Evolutionary conservation across 2,113 vertebrate genomes (phyloP), one percentile per base, ranked within the genome.

Genomic region (Fulmarus glacialis): DNA sequence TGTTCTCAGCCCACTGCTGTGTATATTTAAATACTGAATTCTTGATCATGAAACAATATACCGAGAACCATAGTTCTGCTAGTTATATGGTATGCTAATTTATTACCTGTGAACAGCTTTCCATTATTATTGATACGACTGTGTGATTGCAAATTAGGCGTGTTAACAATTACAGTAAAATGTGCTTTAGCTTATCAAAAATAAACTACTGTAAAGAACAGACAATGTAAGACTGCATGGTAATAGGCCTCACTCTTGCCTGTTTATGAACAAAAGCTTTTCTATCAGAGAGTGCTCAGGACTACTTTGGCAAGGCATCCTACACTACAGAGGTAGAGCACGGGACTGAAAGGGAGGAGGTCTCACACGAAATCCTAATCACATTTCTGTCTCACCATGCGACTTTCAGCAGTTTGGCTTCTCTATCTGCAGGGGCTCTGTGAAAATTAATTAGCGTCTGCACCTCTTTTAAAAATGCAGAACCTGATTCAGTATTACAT

Each of bases 1-100:
- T 94, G 95, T 97, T 98, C 97, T 94, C 96, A 96, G 92, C 87
- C 94, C 80, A 97, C 96, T 95, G 71, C 94, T 96, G 95, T 82
- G 96, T 97, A 94, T 97, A 97, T 98, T 98, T 98, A 97, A 97
- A 89, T 95, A 90, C 93, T 72, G 94, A 95, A 96, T 97, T 84
- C 93, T 94, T 90, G 90, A 94, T 97, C 19, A 8, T 70, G 94
- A 85, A 97, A 92, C 95, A 96, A 93, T 95, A 70, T 38, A 53
- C 30, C 14, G 78, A 90, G 82, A 85, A 67, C 23, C 70, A 63
- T 3, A 64, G 91, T 60, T 87, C 82, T 92, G 84, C 86, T 59
- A 18, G 87, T 24, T 85, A 60, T 62, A 78, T 10, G 60, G 62
- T 50, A 92, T 92, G 80, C 11, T 91, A 96, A 94, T 97, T 97